Conservation (phyloP, 2,113 vertebrate genomes). For the Sylvilagus bachmani region DNA sequence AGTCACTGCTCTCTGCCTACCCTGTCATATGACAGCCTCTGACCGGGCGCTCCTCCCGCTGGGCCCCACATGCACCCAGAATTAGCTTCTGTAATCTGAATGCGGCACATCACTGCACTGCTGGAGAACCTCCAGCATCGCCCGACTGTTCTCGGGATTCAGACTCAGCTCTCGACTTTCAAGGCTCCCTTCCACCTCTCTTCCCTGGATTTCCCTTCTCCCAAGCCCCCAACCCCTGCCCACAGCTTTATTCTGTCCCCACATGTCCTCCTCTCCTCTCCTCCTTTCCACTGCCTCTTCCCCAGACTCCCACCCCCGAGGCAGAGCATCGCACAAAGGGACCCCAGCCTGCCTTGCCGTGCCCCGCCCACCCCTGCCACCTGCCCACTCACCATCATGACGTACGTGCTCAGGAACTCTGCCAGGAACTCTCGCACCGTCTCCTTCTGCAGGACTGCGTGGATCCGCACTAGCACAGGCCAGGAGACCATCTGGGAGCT, state of each 20-base stretch:
- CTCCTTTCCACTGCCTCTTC: not conserved
- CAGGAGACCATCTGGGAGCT: not conserved
- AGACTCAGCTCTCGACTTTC: not conserved
- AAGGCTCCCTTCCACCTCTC: not conserved
- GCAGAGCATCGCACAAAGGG: not conserved
- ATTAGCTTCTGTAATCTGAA: not conserved
- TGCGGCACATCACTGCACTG: not conserved
- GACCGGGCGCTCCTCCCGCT: not conserved
- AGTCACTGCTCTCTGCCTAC: not conserved
- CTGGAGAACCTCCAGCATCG: not conserved
- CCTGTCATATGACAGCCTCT: not conserved
- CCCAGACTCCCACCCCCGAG: not conserved
- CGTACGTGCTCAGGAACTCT: slow-evolving; percentile 89
- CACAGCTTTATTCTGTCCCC: not conserved
- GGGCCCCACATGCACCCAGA: not conserved
- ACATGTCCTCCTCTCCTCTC: not conserved
- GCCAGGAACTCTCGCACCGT: slow-evolving; percentile 88
- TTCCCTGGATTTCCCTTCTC: not conserved
- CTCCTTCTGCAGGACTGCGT: slow-evolving; percentile 79
- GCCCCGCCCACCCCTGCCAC: not conserved
- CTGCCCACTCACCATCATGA: slow-evolving; percentile 91
- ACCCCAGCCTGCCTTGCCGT: not conserved
- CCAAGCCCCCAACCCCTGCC: not conserved
- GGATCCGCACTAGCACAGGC: not conserved
- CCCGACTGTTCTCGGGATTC: not conserved